phyloP scores from a whole-genome alignment of 2,797 vertebrate species.

The Emys orbicularis region DNA sequence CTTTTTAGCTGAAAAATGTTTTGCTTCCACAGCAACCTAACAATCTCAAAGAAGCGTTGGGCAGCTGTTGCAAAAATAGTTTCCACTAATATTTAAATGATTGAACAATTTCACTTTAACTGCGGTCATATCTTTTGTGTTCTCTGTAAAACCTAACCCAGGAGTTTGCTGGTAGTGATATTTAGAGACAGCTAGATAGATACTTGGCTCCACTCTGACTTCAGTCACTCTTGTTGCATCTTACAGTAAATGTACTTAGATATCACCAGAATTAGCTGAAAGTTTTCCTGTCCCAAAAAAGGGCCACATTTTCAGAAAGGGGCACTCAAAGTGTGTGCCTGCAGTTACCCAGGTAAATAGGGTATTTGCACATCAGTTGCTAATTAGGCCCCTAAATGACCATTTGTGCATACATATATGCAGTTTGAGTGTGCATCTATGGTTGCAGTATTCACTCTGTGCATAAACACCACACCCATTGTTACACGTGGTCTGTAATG shows the following conservation, averaged over 20 bases:
- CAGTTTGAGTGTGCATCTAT: neutral
- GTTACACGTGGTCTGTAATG: fast-evolving
- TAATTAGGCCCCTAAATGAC: fast-evolving
- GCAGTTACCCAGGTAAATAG: neutral
- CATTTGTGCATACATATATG: fast-evolving
- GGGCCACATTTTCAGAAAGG: neutral
- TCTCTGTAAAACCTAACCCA: neutral
- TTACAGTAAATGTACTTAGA: neutral
- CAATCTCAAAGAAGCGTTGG: neutral
- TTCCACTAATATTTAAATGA: neutral
- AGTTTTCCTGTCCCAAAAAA: neutral
- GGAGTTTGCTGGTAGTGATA: neutral
- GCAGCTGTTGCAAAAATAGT: fast-evolving
- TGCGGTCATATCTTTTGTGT: neutral
- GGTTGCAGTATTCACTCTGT: fast-evolving
- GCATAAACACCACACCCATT: neutral
- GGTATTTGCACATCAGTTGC: neutral
- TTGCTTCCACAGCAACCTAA: too few relatives aligned
- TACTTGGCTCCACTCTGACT: neutral
- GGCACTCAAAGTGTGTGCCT: fast-evolving
- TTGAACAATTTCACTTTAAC: neutral
- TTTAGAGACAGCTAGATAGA: neutral
- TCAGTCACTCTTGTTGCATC: neutral
- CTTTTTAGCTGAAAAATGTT: neutral
- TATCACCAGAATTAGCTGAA: neutral